Conservation (phyloP, 2,888 invertebrate genomes). For the Euclidia mi region DNA sequence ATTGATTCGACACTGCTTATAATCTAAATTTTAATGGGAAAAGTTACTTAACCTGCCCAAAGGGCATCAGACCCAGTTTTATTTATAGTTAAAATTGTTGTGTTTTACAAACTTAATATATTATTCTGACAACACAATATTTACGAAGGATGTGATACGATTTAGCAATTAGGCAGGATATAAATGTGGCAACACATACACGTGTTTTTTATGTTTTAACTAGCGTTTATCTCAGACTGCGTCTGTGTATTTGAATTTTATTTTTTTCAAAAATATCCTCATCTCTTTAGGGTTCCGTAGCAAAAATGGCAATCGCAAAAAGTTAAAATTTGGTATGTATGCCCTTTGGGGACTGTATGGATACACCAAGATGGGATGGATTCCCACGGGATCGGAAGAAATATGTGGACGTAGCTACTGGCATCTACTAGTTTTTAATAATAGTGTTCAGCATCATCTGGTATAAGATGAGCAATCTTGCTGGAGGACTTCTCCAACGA, state of each 20-base stretch:
- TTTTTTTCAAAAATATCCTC: too few relatives aligned
- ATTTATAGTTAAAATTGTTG: slow-evolving; percentile 7
- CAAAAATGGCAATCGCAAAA: too few relatives aligned
- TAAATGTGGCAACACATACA: slow-evolving; percentile 4
- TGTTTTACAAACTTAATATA: not conserved
- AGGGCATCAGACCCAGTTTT: not conserved
- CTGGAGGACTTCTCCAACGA: too few relatives aligned
- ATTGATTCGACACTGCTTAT: not conserved
- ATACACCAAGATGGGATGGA: too few relatives aligned
- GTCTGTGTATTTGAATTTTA: not conserved
- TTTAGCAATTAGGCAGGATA: slow-evolving; percentile 1
- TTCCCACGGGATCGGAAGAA: too few relatives aligned
- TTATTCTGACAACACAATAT: slow-evolving; percentile 9
- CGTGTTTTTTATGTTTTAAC: not conserved
- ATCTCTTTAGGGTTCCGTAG: too few relatives aligned
- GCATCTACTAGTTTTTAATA: too few relatives aligned
- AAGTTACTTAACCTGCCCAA: not conserved
- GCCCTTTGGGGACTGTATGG: too few relatives aligned
- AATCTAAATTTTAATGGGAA: slow-evolving; percentile 4
- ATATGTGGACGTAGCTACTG: too few relatives aligned
- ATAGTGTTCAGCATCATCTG: too few relatives aligned
- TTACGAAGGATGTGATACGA: slow-evolving; percentile 9
- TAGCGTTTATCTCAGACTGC: not conserved
- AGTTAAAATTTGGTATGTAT: too few relatives aligned
- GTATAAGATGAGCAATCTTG: too few relatives aligned